Evolutionary conservation across 1,140 invertebrate genomes (phyloP).

Genomic region (Pinna nobilis): DNA sequence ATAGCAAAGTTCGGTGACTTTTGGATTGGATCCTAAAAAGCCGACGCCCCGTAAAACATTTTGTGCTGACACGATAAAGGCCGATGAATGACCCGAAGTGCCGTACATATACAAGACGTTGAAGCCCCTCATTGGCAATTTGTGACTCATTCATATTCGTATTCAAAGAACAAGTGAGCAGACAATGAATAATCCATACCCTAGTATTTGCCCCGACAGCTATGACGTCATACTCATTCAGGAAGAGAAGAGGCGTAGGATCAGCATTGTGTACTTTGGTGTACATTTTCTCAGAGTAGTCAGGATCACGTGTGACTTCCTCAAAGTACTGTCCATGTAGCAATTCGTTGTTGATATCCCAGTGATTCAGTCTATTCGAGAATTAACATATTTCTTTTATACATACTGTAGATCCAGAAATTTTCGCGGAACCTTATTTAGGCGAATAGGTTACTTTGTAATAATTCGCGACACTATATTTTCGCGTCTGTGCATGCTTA

Average conservation of each 20-base stretch:
- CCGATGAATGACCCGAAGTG: too few relatives aligned
- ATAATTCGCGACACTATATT: too few relatives aligned
- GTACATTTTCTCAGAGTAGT: slow-evolving; percentile 36
- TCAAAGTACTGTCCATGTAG: slow-evolving; percentile 45
- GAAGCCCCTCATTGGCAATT: background rate
- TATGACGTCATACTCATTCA: slow-evolving; percentile 41
- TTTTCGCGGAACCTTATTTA: too few relatives aligned
- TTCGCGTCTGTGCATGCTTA: too few relatives aligned
- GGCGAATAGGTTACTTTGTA: too few relatives aligned
- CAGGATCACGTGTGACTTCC: slow-evolving; percentile 3
- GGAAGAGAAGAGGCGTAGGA: slow-evolving; percentile 37
- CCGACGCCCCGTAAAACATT: too few relatives aligned
- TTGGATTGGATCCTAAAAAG: too few relatives aligned
- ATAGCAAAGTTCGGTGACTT: too few relatives aligned
- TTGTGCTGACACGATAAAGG: too few relatives aligned
- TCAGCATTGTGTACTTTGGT: slow-evolving; percentile 33
- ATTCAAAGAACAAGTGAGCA: background rate
- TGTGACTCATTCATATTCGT: background rate
- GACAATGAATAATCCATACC: slow-evolving; percentile 17
- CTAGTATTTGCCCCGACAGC: slow-evolving; percentile 3
- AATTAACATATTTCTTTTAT: background rate
- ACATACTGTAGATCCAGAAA: too few relatives aligned
- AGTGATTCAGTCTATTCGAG: slow-evolving; percentile 34
- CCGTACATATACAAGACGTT: too few relatives aligned
- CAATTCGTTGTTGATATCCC: slow-evolving; percentile 51